Percentiles rank a stretch among this genome's conserved stretches.
Evolutionary conservation across 2,113 vertebrate species (phyloP).

Genomic region (Genyomyrus donnyi): DNA sequence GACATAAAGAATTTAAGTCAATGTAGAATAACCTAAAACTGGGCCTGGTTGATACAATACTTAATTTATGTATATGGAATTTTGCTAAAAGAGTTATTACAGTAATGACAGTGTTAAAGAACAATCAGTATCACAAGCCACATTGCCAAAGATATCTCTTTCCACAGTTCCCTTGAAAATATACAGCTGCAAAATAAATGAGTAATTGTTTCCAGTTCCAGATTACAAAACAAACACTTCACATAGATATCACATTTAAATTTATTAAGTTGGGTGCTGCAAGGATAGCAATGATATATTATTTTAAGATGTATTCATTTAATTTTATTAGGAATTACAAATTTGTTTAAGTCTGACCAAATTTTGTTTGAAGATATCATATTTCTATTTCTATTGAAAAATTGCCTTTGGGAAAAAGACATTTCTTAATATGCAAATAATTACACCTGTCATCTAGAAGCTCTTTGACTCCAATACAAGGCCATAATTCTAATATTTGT

Average conservation of each 20-base stretch:
- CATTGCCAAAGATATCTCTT: neutral
- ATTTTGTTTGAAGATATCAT: neutral
- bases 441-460: too few species aligned
- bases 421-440: too few species aligned
- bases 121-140: neutral
- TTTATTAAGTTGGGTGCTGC: neutral
- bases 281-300: neutral
- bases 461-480: too few species aligned
- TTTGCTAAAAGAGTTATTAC: neutral
- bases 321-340: neutral
- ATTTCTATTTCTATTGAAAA: neutral
- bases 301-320: neutral
- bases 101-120: neutral
- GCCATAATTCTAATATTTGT: too few species aligned
- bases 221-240: neutral
- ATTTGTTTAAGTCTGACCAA: neutral
- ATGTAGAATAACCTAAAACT: neutral
- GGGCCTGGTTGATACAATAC: neutral
- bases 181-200: neutral
- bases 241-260: neutral
- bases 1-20: neutral
- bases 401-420: neutral
- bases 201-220: neutral
- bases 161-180: neutral
- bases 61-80: neutral